These are phyloP conservation scores for Aphidius colemani DNA, from an alignment of 2,888 invertebrate species.

Conservation along the genomic window DNA sequence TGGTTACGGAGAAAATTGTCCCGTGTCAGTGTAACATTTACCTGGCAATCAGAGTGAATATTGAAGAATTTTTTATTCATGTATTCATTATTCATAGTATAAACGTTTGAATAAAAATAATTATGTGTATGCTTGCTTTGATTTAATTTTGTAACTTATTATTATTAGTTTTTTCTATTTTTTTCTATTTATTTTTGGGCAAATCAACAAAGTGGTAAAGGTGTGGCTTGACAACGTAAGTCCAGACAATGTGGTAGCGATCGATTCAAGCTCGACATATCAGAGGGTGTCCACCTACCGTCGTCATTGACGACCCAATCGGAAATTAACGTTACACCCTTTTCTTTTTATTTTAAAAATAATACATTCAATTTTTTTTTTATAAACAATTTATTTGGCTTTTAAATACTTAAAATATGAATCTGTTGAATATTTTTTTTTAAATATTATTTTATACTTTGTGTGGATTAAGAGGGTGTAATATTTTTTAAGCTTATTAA, in stretches of 20 bases:
- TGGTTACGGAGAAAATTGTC: constrained; percentile 42
- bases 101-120: not conserved
- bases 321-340: constrained; percentile 54
- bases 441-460: too few relatives aligned
- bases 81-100: too few relatives aligned
- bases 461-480: too few relatives aligned
- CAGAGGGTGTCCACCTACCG: constrained; percentile 27
- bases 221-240: constrained; percentile 51
- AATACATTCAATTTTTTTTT: not conserved
- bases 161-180: constrained; percentile 49
- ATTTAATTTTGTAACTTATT: not conserved
- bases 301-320: constrained; percentile 49
- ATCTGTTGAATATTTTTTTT: too few relatives aligned
- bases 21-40: constrained; percentile 50
- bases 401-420: not conserved
- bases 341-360: constrained; percentile 9
- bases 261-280: constrained; percentile 42
- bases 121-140: constrained; percentile 1
- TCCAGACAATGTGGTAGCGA: constrained; percentile 36
- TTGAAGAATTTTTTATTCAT: too few relatives aligned
- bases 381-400: not conserved
- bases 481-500: too few relatives aligned
- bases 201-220: constrained; percentile 45
- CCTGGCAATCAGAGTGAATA: constrained; percentile 34
- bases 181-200: constrained; percentile 47